These are phyloP conservation scores for Drosophila neotestacea DNA, from an alignment of 2,888 invertebrate species.

Conservation along the genomic window DNA sequence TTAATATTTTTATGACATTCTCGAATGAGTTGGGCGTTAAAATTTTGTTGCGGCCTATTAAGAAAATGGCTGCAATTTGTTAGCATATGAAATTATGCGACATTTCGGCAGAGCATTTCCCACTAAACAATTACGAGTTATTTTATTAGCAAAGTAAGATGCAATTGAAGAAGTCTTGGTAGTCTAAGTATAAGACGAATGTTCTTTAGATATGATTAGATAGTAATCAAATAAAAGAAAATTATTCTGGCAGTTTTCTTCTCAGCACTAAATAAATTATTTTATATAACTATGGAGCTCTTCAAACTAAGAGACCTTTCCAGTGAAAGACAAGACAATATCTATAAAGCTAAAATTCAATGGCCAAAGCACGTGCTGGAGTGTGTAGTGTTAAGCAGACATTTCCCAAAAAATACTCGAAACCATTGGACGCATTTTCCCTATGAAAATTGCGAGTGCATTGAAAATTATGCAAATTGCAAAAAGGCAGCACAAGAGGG, in stretches of 20 bases:
- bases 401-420: slow-evolving; percentile 14
- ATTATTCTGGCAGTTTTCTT: not conserved
- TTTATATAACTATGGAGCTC: not conserved
- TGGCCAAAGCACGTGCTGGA: slow-evolving; percentile 35
- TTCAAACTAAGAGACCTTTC: not conserved
- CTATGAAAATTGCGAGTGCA: slow-evolving; percentile 62
- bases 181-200: not conserved
- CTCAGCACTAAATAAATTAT: no score
- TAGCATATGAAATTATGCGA: slow-evolving; percentile 16
- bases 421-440: slow-evolving; percentile 10
- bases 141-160: not conserved
- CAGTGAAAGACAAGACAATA: slow-evolving; percentile 5
- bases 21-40: slow-evolving; percentile 38
- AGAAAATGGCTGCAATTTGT: slow-evolving; percentile 46
- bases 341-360: slow-evolving; percentile 42
- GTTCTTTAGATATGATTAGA: not conserved
- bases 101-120: not conserved
- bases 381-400: slow-evolving; percentile 3
- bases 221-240: not conserved
- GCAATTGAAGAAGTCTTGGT: not conserved
- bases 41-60: slow-evolving; percentile 48
- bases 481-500: slow-evolving; percentile 13
- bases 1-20: slow-evolving; percentile 64
- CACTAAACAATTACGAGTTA: not conserved
- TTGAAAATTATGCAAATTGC: slow-evolving; percentile 75